Percentiles rank a stretch among this genome's conserved stretches.
Conservation (phyloP, 2,888 invertebrate species). For the Cosmia pyralina region DNA sequence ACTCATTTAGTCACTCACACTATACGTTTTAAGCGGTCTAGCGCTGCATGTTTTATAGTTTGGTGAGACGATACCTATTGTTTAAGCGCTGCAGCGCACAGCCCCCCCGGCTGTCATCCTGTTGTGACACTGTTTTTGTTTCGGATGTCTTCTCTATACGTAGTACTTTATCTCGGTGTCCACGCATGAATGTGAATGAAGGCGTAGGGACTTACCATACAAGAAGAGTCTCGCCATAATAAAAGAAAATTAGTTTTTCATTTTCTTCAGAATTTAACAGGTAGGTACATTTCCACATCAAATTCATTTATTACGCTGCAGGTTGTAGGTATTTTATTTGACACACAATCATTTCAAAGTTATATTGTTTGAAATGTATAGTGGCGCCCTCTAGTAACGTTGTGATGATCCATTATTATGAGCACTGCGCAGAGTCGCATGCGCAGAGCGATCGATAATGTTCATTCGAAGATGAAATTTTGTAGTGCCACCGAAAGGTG, state of each 20-base stretch:
- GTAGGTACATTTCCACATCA: no score
- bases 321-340: background rate
- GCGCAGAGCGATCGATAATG: slow-evolving; percentile 57
- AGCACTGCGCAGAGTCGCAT: slow-evolving; percentile 57
- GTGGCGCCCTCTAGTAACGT: slow-evolving; percentile 69
- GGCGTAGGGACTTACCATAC: slow-evolving; percentile 22
- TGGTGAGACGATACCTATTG: no score
- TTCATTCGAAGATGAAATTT: slow-evolving; percentile 49
- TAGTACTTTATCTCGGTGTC: no score
- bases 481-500: slow-evolving; percentile 69
- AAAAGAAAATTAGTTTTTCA: background rate
- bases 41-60: no score
- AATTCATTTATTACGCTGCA: no score
- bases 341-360: background rate
- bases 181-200: no score
- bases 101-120: no score
- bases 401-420: slow-evolving; percentile 52
- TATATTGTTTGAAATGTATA: slow-evolving; percentile 1
- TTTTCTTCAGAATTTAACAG: background rate
- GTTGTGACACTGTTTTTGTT: no score
- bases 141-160: no score
- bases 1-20: no score
- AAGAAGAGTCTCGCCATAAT: slow-evolving; percentile 2
- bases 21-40: no score
- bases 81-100: no score